Evolutionary conservation across 2,888 invertebrate genomes (phyloP), one percentile per base, ranked within the genome.

Genomic region (Pristionchus maxplancki): DNA sequence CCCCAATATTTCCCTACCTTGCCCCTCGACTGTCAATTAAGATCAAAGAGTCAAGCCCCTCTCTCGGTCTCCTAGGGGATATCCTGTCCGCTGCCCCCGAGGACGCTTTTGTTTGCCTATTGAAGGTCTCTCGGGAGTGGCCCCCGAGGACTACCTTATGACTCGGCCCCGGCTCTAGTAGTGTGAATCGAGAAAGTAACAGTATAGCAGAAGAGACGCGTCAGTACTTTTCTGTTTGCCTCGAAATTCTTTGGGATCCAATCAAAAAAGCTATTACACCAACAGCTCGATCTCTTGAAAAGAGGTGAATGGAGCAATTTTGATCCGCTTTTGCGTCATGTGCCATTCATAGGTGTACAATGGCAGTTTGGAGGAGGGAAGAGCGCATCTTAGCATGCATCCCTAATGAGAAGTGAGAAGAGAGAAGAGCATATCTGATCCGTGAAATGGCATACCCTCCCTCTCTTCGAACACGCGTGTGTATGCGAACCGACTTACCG

Each of bases 231-330:
- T 78, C 78, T 78, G 78, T 78, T 78, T 78, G 78, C 78, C 2
- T 11, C 44, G 15, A 78, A 28, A 44, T 24, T 28, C 24, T 78
- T 20, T 8, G 74, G n/a, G 78, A 78, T 48, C 44, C 78, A 78
- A 78, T 78, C 78, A 78, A 78, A 78, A 78, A 78, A 78, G 78
- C 78, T 48, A 78, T 78, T 78, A 78, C 78, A 78, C 78, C 78
- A 28, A 28, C 78, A 44, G 1, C 37, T 28, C 48, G 44, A 11
- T 3, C 37, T 28, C 44, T 78, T 78, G 44, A 78, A 74, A 74
- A 9, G 40, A 17, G 20, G 5, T 20, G 78, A 48, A 48, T 24
- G 78, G 13, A 44, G 44, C 78, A 48, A 78, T 48, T 28, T 78
- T 78, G 20, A 17, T 24, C 24, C 3, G 74, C 24, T 24, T 20